phyloP scores from a whole-genome alignment of 2,888 invertebrate species.

The Lochmaea crataegi region DNA sequence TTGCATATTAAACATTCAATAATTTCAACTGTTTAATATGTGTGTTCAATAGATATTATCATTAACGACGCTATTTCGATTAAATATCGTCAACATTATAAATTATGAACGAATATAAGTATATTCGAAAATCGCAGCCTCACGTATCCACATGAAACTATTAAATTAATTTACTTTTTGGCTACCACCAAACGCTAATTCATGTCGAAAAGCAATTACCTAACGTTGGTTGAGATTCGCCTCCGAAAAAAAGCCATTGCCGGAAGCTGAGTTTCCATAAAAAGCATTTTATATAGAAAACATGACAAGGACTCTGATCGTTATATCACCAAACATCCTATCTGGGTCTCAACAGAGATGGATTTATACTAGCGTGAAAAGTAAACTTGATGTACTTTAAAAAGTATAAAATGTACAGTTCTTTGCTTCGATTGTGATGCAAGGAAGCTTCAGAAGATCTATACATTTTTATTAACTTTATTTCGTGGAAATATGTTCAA shows the following conservation, averaged over 20 bases:
- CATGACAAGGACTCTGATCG: slow-evolving; percentile 41
- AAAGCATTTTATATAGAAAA: slow-evolving; percentile 45
- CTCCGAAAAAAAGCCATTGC: slow-evolving; percentile 35
- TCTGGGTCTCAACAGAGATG: slow-evolving; percentile 5
- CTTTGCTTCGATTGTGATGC: too few species aligned
- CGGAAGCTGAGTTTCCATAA: slow-evolving; percentile 38
- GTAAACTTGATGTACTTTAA: too few species aligned
- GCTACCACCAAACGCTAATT: slow-evolving; percentile 13
- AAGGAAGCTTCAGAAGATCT: too few species aligned
- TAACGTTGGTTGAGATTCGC: slow-evolving; percentile 39
- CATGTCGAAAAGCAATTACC: slow-evolving; percentile 39
- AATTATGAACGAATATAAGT: background rate
- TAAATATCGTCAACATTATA: background rate
- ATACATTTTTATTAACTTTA: too few species aligned
- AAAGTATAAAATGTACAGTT: too few species aligned
- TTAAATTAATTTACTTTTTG: background rate
- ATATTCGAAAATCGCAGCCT: background rate
- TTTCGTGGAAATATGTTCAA: too few species aligned
- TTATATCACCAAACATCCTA: slow-evolving; percentile 37
- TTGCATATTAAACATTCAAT: too few species aligned
- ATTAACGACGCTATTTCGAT: too few species aligned
- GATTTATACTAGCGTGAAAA: background rate
- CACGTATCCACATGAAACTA: background rate
- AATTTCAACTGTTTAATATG: too few species aligned
- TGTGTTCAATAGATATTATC: too few species aligned